phyloP scores from a whole-genome alignment of 2,113 vertebrate genomes.

The Zeus faber region DNA sequence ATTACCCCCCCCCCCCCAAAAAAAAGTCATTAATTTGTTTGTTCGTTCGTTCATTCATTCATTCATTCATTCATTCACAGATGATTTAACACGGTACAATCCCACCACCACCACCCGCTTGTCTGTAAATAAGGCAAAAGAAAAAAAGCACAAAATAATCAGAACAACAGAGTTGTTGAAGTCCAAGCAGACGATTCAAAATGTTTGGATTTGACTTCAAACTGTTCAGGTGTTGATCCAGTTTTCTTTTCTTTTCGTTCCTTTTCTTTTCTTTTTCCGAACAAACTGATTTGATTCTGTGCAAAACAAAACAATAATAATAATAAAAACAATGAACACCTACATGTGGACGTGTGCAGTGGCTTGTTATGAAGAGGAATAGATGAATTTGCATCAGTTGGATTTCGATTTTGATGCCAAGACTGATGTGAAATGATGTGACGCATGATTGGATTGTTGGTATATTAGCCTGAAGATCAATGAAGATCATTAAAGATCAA shows the following conservation, averaged over 20 bases:
- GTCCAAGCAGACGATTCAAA: slow-evolving; percentile 52
- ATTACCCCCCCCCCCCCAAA: slow-evolving; percentile 42
- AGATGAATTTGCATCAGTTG: too few relatives aligned
- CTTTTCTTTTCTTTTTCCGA: not conserved
- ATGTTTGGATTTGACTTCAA: slow-evolving; percentile 53
- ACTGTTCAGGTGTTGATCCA: slow-evolving; percentile 39
- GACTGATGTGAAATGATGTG: slow-evolving; percentile 27
- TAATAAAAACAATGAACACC: slow-evolving; percentile 12
- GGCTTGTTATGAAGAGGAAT: slow-evolving; percentile 47
- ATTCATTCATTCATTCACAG: slow-evolving; percentile 31
- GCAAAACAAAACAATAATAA: slow-evolving; percentile 25
- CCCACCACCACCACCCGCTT: slow-evolving; percentile 53
- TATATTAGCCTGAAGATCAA: too few relatives aligned
- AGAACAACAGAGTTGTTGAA: slow-evolving; percentile 27
- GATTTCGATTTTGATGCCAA: too few relatives aligned
- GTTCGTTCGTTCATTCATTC: too few relatives aligned
- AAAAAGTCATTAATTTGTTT: too few relatives aligned
- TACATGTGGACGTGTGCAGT: slow-evolving; percentile 21
- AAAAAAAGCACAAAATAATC: slow-evolving; percentile 36
- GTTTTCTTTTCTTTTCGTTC: slow-evolving; percentile 15
- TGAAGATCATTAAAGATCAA: too few relatives aligned
- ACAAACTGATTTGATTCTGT: slow-evolving; percentile 39
- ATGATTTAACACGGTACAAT: slow-evolving; percentile 23
- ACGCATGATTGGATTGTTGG: too few relatives aligned
- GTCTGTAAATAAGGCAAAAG: slow-evolving; percentile 58